phyloP scores from a whole-genome alignment of 1,140 invertebrate genomes.

The Calephelis nemesis region DNA sequence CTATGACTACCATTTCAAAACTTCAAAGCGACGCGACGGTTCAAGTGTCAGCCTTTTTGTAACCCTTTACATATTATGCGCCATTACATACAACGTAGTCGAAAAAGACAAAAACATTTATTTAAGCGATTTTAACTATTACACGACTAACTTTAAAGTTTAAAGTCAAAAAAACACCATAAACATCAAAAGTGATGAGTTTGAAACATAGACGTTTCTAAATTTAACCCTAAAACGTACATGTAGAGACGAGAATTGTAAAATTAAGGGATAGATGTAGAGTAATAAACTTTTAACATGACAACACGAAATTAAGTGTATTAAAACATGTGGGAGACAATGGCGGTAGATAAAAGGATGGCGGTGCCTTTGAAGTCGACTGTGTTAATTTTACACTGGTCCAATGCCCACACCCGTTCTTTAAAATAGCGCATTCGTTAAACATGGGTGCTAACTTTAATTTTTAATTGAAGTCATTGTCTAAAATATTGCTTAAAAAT shows the following conservation, averaged over 20 bases:
- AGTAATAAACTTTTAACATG: constrained; percentile 68
- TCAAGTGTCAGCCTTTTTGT: constrained; percentile 23
- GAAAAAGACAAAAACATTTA: constrained; percentile 1
- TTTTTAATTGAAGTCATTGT: neutral
- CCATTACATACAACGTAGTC: constrained; percentile 25
- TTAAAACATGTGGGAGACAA: constrained; percentile 70
- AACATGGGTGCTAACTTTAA: constrained; percentile 20
- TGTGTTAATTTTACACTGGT: constrained; percentile 58
- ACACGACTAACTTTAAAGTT: neutral
- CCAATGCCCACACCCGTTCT: constrained; percentile 44
- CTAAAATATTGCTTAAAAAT: neutral
- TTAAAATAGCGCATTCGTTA: constrained; percentile 20
- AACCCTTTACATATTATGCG: constrained; percentile 26
- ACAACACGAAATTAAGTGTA: constrained; percentile 70
- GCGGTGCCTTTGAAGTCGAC: constrained; percentile 55
- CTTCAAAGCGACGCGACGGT: constrained; percentile 25
- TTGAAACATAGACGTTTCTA: neutral
- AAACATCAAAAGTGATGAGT: constrained; percentile 13
- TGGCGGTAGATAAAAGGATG: constrained; percentile 59
- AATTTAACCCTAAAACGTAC: constrained; percentile 2
- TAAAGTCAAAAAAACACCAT: neutral
- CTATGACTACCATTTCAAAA: constrained; percentile 12
- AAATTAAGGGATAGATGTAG: constrained; percentile 12
- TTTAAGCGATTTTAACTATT: neutral
- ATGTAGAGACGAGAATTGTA: constrained; percentile 26